These are phyloP conservation scores for Epizoanthus ramosus DNA, from an alignment of 92 coral and sea anemone genomes.

Conservation along the genomic window DNA sequence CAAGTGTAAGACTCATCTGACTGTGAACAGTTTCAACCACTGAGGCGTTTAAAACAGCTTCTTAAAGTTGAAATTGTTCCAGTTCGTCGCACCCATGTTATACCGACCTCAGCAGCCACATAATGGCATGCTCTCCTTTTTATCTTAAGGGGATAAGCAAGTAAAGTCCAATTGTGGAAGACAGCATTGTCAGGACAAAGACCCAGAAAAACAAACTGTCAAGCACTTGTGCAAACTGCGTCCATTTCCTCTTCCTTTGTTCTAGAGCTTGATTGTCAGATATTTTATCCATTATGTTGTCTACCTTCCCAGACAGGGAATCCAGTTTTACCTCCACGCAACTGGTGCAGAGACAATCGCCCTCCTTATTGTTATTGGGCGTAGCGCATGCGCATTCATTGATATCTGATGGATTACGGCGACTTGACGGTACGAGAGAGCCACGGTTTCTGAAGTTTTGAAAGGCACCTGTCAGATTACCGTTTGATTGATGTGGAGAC, in stretches of 20 bases:
- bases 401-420: slow-evolving; percentile 3
- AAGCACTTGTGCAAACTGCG: slow-evolving; percentile 69
- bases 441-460: not conserved
- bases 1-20: too few relatives aligned
- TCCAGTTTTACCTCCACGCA: slow-evolving; percentile 4
- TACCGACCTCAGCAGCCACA: too few relatives aligned
- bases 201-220: slow-evolving; percentile 85
- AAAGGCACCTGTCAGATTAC: not conserved
- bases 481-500: not conserved
- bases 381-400: slow-evolving; percentile 1
- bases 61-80: too few relatives aligned
- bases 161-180: slow-evolving; percentile 72
- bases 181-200: slow-evolving; percentile 65
- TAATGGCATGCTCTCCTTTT: not conserved
- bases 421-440: not conserved
- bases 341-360: not conserved
- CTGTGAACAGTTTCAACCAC: too few relatives aligned
- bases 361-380: not conserved
- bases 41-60: too few relatives aligned
- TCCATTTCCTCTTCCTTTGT: slow-evolving; percentile 75
- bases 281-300: slow-evolving; percentile 29
- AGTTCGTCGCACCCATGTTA: too few relatives aligned
- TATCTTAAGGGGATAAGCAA: slow-evolving; percentile 53
- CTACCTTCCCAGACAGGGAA: slow-evolving; percentile 3
- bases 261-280: slow-evolving; percentile 51